phyloP scores from a whole-genome alignment of 2,888 invertebrate species.

The Physocephala rufipes region DNA sequence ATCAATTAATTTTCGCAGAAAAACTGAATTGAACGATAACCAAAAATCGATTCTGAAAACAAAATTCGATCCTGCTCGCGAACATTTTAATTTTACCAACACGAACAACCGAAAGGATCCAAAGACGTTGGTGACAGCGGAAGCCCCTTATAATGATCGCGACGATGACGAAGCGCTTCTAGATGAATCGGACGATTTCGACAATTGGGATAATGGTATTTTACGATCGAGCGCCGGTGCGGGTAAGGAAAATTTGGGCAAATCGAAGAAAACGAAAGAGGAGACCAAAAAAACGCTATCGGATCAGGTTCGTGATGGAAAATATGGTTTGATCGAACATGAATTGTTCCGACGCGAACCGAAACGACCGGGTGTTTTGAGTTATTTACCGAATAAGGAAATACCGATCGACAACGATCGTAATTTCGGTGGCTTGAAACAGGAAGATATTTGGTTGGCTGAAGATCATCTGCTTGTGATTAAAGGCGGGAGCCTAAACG shows the following conservation, averaged over 20 bases:
- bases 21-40: slow-evolving; percentile 50
- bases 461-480: slow-evolving; percentile 87
- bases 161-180: slow-evolving; percentile 62
- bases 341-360: slow-evolving; percentile 79
- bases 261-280: slow-evolving; percentile 66
- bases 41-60: slow-evolving; percentile 35
- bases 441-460: slow-evolving; percentile 89
- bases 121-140: not conserved
- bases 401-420: slow-evolving; percentile 82
- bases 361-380: slow-evolving; percentile 82
- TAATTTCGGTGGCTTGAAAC: slow-evolving; percentile 82
- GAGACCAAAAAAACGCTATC: slow-evolving; percentile 85
- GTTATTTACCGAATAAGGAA: slow-evolving; percentile 82
- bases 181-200: slow-evolving; percentile 61
- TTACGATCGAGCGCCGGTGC: slow-evolving; percentile 76
- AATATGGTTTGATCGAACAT: slow-evolving; percentile 87
- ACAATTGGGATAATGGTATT: slow-evolving; percentile 74
- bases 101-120: not conserved
- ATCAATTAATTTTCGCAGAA: slow-evolving; percentile 45
- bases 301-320: slow-evolving; percentile 91
- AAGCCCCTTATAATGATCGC: slow-evolving; percentile 46
- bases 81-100: slow-evolving; percentile 32
- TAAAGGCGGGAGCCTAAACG: slow-evolving; percentile 77
- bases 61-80: not conserved
- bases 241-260: slow-evolving; percentile 69